Conservation (phyloP, 2,113 vertebrate species). For the Brevimyrus niger region DNA sequence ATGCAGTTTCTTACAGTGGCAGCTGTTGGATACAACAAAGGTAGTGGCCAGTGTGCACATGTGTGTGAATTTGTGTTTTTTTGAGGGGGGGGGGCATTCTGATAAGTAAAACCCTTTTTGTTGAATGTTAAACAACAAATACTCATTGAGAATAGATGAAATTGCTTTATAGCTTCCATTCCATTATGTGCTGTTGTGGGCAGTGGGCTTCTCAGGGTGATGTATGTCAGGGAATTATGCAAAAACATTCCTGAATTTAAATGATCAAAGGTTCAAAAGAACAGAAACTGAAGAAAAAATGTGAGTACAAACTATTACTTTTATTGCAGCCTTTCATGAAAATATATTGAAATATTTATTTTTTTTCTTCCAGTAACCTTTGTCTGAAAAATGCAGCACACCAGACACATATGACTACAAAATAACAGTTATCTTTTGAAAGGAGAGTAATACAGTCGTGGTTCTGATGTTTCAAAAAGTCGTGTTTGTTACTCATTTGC, state of each 20-base stretch:
- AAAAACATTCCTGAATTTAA: neutral
- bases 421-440: neutral
- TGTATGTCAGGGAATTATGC: neutral
- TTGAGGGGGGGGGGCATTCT: neutral
- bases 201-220: neutral
- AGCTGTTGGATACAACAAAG: neutral
- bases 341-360: neutral
- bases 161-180: neutral
- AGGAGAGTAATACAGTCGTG: neutral
- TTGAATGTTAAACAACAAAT: slow-evolving; percentile 30
- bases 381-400: neutral
- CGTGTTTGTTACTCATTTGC: slow-evolving; percentile 14
- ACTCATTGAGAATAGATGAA: slow-evolving; percentile 28
- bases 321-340: neutral
- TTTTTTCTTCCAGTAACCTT: neutral
- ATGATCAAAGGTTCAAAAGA: neutral
- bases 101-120: neutral
- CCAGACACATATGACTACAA: neutral
- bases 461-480: slow-evolving; percentile 6
- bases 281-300: neutral
- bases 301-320: neutral
- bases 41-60: neutral
- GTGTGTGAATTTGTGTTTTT: neutral
- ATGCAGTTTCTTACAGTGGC: neutral
- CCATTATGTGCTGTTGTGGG: neutral